These are phyloP conservation scores for Acanthiza pusilla DNA, from an alignment of 2,797 vertebrate species.

Conservation along the genomic window DNA sequence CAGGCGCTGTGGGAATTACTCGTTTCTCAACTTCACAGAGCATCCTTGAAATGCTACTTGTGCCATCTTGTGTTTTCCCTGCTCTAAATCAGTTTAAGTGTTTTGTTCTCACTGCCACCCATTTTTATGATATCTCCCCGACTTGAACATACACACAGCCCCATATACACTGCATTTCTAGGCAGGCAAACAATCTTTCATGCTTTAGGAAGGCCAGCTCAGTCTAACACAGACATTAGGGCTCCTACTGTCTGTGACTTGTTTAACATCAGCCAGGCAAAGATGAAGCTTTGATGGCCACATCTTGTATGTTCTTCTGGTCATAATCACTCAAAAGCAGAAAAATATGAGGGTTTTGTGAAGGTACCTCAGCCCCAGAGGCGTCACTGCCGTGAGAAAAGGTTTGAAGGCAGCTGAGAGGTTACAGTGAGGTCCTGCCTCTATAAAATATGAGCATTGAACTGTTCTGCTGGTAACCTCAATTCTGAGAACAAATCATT, in stretches of 20 bases:
- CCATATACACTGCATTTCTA: neutral
- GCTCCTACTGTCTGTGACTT: neutral
- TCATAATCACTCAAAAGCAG: neutral
- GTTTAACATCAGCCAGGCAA: neutral
- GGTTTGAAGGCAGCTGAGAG: neutral
- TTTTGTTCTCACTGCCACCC: slow-evolving; percentile 38
- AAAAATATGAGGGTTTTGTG: neutral
- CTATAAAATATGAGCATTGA: neutral
- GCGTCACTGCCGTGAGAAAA: neutral
- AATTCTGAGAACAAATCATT: neutral
- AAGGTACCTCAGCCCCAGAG: neutral
- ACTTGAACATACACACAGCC: neutral
- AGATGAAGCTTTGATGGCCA: neutral
- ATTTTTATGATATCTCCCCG: neutral
- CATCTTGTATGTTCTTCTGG: neutral
- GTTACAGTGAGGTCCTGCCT: neutral
- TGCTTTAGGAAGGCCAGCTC: neutral
- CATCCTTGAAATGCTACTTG: slow-evolving; percentile 63
- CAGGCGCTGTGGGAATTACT: slow-evolving; percentile 7
- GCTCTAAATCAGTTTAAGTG: slow-evolving; percentile 61
- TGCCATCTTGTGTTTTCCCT: slow-evolving; percentile 65
- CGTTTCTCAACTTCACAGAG: slow-evolving; percentile 17
- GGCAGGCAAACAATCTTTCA: neutral
- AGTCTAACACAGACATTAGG: neutral
- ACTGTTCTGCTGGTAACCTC: neutral